Conservation (phyloP, 2,113 vertebrate species). For the Neogale vison region DNA sequence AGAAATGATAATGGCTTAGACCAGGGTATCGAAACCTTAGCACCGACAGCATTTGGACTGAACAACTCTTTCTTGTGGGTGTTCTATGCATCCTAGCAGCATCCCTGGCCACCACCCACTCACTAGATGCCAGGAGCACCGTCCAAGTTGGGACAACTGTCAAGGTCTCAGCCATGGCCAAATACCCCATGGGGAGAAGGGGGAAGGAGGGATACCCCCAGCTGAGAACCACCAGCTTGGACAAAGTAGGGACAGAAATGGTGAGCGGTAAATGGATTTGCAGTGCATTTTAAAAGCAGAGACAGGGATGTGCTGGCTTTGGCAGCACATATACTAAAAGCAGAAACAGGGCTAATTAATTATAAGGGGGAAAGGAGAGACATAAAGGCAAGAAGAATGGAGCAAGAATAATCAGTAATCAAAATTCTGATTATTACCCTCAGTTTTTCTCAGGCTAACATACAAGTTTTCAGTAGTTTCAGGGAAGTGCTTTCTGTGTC, state of each 20-base stretch:
- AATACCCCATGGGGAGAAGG: background rate
- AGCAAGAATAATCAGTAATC: background rate
- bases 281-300: background rate
- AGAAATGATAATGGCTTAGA: background rate
- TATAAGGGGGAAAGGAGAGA: background rate
- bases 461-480: background rate
- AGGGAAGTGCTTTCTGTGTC: slow-evolving; percentile 26
- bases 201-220: background rate
- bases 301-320: background rate
- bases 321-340: background rate
- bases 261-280: background rate
- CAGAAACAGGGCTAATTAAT: background rate
- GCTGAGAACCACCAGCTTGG: background rate
- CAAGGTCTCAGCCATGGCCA: background rate
- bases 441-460: background rate
- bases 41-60: background rate
- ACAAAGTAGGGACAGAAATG: background rate
- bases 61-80: background rate
- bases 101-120: background rate
- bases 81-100: background rate
- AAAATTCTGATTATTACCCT: background rate
- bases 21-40: background rate
- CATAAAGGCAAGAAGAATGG: background rate
- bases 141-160: background rate
- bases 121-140: background rate